phyloP scores from a whole-genome alignment of 2,888 invertebrate species.

The Anagyrus pseudococci region DNA sequence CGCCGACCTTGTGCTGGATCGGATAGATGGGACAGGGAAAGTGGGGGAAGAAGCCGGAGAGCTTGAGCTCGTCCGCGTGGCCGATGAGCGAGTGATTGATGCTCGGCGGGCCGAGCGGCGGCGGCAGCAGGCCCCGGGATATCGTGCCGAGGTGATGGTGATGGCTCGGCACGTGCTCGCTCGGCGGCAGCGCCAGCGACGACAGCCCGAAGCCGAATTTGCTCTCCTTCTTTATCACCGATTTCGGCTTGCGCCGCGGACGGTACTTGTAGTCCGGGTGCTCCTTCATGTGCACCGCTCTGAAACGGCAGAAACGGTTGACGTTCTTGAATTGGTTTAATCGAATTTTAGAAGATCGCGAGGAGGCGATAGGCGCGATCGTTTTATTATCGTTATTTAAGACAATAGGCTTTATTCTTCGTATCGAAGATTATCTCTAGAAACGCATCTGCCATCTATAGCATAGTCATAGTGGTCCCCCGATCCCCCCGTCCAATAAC shows the following conservation, averaged over 20 bases:
- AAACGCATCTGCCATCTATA: no score
- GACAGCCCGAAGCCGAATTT: conserved; percentile 76
- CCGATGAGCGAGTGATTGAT: conserved; percentile 50
- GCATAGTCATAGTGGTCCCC: no score
- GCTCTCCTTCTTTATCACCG: conserved; percentile 80
- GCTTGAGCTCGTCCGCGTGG: conserved; percentile 69
- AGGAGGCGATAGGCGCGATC: no score
- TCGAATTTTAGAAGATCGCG: no score
- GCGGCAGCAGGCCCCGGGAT: conserved; percentile 52
- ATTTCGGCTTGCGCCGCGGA: conserved; percentile 86
- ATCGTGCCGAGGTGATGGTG: conserved; percentile 44
- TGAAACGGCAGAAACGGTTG: conserved; percentile 65
- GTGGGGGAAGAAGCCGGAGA: conserved; percentile 75
- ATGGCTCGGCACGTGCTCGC: conserved; percentile 50
- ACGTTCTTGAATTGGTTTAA: no score
- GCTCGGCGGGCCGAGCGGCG: conserved; percentile 62
- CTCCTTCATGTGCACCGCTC: conserved; percentile 92
- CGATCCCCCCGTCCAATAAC: no score
- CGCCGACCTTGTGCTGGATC: conserved; percentile 65
- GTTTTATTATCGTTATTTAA: no score
- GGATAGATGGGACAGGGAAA: conserved; percentile 77
- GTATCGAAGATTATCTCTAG: no score
- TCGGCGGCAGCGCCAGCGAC: conserved; percentile 63
- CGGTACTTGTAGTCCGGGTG: conserved; percentile 93
- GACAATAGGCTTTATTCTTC: no score